A percentile compares a stretch with the other conserved stretches of the same genome.
phyloP scores from a whole-genome alignment of 2,113 vertebrate genomes.

The Pluvialis apricaria region DNA sequence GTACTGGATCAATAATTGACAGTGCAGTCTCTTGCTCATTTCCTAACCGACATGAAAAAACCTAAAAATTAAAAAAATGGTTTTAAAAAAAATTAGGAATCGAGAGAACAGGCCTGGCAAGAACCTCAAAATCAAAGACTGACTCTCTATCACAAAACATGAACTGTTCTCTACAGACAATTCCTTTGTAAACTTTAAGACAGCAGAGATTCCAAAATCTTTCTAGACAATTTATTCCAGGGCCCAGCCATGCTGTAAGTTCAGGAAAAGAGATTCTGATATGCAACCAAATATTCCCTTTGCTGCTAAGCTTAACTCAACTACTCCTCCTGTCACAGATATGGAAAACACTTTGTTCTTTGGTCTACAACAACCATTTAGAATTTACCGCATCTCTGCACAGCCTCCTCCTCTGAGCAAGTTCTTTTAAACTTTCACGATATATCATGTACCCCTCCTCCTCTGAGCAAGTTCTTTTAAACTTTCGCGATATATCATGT shows the following conservation, averaged over 20 bases:
- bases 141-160: not conserved
- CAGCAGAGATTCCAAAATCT: not conserved
- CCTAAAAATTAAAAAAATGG: conserved; percentile 69
- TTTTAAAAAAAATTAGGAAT: not conserved
- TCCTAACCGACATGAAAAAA: conserved; percentile 93
- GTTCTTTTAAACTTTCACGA: not conserved
- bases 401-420: not conserved
- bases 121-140: not conserved
- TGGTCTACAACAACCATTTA: not conserved
- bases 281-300: not conserved
- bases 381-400: not conserved
- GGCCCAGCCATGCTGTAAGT: not conserved
- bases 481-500: not conserved
- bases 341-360: not conserved
- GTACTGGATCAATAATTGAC: conserved; percentile 95
- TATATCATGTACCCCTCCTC: too few species aligned
- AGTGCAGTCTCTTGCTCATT: conserved; percentile 94
- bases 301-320: not conserved
- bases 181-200: not conserved
- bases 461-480: not conserved
- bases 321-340: not conserved
- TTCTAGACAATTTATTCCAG: not conserved
- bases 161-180: not conserved
- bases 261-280: not conserved
- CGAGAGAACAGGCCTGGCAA: not conserved